These are phyloP conservation scores for Lasioglossum villosulum DNA, from an alignment of 2,888 invertebrate genomes.

Conservation along the genomic window DNA sequence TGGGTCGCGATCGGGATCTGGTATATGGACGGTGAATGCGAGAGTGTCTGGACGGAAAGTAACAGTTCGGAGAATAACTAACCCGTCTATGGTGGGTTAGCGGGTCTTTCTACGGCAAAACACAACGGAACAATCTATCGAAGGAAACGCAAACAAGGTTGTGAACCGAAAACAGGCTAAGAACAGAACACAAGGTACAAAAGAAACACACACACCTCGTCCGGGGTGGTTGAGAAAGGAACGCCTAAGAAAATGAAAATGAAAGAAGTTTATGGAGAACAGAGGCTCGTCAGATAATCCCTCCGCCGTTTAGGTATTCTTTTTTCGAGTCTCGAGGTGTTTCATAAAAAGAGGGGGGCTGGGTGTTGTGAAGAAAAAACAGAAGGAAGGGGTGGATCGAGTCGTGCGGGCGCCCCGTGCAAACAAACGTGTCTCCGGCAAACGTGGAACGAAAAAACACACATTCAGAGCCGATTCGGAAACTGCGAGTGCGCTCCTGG, in stretches of 20 bases:
- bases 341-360: not conserved
- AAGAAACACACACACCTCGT: not conserved
- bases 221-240: not conserved
- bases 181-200: not conserved
- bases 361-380: constrained; percentile 15
- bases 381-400: constrained; percentile 17
- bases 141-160: constrained; percentile 1
- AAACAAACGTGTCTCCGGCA: constrained; percentile 66
- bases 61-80: not conserved
- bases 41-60: constrained; percentile 1
- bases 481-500: constrained; percentile 52
- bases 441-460: constrained; percentile 35
- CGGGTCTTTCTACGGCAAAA: not conserved
- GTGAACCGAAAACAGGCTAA: constrained; percentile 2
- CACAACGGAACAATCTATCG: not conserved
- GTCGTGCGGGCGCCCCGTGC: constrained; percentile 81
- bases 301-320: not conserved
- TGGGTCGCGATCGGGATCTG: not conserved
- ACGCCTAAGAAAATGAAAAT: not conserved
- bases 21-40: not conserved
- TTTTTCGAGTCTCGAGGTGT: not conserved
- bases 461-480: constrained; percentile 33
- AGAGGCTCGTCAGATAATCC: constrained; percentile 1
- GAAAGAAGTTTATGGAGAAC: not conserved
- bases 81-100: not conserved